These are phyloP conservation scores for Australoheros facetus DNA, from an alignment of 2,797 vertebrate genomes.

Conservation along the genomic window DNA sequence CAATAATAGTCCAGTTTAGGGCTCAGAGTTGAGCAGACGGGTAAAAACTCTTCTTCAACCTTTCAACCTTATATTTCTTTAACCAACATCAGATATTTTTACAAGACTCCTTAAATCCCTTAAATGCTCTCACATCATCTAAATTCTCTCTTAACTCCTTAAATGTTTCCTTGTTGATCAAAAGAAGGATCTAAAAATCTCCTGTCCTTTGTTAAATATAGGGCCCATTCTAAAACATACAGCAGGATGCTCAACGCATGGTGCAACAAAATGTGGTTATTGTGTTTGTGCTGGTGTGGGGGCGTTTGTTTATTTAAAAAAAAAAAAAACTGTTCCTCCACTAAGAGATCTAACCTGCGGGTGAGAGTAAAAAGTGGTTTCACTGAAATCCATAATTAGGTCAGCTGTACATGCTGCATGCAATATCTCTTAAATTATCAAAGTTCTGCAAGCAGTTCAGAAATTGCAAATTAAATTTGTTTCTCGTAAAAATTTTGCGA, in stretches of 20 bases:
- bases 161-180: not conserved
- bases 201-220: not conserved
- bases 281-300: constrained; percentile 5
- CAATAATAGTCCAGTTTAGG: too few species aligned
- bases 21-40: too few species aligned
- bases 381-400: constrained; percentile 51
- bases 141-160: not conserved
- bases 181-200: not conserved
- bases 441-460: constrained; percentile 5
- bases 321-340: constrained; percentile 42
- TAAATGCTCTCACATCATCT: not conserved
- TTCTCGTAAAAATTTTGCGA: not conserved
- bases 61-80: not conserved
- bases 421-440: constrained; percentile 38
- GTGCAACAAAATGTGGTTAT: constrained; percentile 29
- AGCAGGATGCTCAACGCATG: not conserved
- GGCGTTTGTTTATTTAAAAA: constrained; percentile 51
- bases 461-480: not conserved
- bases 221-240: not conserved
- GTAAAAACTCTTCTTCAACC: too few species aligned
- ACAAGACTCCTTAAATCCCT: not conserved
- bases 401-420: constrained; percentile 16
- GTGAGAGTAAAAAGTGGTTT: constrained; percentile 50
- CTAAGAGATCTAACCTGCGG: constrained; percentile 59
- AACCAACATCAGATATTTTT: not conserved